Conservation (phyloP, 1,140 invertebrate genomes). For the Meloidogyne exigua region DNA sequence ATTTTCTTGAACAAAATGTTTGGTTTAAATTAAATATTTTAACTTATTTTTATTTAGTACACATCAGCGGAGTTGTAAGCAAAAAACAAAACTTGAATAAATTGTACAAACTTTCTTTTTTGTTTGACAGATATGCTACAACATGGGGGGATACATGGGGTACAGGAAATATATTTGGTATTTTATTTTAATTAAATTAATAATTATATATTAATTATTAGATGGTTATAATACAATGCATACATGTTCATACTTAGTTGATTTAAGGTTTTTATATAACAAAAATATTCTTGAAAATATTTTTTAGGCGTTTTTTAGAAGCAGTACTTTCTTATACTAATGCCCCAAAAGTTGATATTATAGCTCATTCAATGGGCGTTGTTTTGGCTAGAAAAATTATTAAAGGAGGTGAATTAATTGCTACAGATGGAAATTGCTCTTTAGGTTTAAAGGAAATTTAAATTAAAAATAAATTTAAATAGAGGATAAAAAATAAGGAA, state of each 20-base stretch:
- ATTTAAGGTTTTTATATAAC: slow-evolving; percentile 38
- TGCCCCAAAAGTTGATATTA: slow-evolving; percentile 58
- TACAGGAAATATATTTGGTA: slow-evolving; percentile 58
- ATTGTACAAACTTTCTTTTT: background rate
- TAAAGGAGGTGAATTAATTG: slow-evolving; percentile 60
- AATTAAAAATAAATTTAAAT: background rate
- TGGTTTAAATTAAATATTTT: background rate
- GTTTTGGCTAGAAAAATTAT: slow-evolving; percentile 54
- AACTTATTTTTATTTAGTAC: slow-evolving; percentile 29
- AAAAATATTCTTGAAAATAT: slow-evolving; percentile 6
- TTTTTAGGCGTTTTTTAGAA: slow-evolving; percentile 51
- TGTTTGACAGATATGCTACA: slow-evolving; percentile 42
- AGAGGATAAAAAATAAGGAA: no score
- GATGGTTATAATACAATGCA: slow-evolving; percentile 51
- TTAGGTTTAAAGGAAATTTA: slow-evolving; percentile 48
- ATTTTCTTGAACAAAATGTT: slow-evolving; percentile 61
- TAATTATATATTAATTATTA: slow-evolving; percentile 20
- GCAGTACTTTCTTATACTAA: slow-evolving; percentile 58
- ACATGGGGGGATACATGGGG: slow-evolving; percentile 64
- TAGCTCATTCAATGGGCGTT: slow-evolving; percentile 59
- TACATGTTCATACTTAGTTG: slow-evolving; percentile 57
- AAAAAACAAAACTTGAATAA: background rate
- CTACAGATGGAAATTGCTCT: slow-evolving; percentile 62
- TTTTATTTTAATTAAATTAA: background rate
- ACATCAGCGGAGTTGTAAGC: slow-evolving; percentile 55